These are phyloP conservation scores for Selenia dentaria DNA, from an alignment of 2,888 invertebrate genomes.

Conservation along the genomic window DNA sequence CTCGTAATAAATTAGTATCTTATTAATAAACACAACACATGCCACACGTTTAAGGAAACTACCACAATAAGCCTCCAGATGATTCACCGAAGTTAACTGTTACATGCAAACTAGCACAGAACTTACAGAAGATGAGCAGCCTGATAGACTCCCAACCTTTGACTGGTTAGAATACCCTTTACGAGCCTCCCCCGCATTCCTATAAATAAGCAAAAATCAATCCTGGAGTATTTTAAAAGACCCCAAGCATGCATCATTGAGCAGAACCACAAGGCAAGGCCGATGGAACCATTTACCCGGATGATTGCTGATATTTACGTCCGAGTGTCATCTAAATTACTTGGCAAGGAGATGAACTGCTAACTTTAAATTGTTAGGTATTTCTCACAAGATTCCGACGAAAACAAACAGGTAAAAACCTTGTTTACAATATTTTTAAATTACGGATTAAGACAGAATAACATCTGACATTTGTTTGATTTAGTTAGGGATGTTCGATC, in stretches of 20 bases:
- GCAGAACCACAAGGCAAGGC: conserved; percentile 55
- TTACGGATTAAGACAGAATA: too few relatives aligned
- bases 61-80: conserved; percentile 16
- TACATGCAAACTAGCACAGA: conserved; percentile 22
- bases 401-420: conserved; percentile 41
- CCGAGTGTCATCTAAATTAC: conserved; percentile 76
- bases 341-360: conserved; percentile 41
- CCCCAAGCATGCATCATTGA: conserved; percentile 69
- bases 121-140: conserved; percentile 89
- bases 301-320: conserved; percentile 80
- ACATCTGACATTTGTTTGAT: too few relatives aligned
- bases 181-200: conserved; percentile 81
- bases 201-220: conserved; percentile 83
- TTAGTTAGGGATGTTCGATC: too few relatives aligned
- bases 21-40: conserved; percentile 40
- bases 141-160: conserved; percentile 87
- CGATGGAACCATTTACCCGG: conserved; percentile 74
- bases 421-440: too few relatives aligned
- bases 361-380: conserved; percentile 37
- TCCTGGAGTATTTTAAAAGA: conserved; percentile 65
- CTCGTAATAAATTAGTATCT: conserved; percentile 1
- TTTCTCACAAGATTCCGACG: conserved; percentile 50
- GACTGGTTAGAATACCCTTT: conserved; percentile 82
- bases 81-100: conserved; percentile 36
- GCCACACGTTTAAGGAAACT: conserved; percentile 36